Conservation (phyloP, 2,888 invertebrate genomes). For the Tortrix viridana region DNA sequence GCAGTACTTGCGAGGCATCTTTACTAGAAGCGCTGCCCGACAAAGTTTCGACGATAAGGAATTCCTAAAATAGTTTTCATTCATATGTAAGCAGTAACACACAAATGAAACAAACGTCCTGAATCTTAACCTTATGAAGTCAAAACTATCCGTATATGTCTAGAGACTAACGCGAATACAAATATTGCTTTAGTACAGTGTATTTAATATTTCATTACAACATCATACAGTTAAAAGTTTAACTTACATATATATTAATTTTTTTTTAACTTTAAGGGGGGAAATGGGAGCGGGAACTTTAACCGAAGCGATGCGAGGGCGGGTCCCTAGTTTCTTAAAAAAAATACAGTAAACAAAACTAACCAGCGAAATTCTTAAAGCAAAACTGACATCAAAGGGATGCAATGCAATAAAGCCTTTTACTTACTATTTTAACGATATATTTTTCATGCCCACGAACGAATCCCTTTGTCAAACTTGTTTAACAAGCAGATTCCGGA, state of each 20-base stretch:
- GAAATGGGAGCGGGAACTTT: no score
- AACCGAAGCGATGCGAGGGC: no score
- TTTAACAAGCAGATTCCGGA: slow-evolving; percentile 38
- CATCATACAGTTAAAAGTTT: no score
- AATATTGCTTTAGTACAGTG: no score
- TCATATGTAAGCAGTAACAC: no score
- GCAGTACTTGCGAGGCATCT: slow-evolving; percentile 8
- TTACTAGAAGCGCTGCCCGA: slow-evolving; percentile 1
- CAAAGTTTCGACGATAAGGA: neutral
- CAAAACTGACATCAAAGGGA: slow-evolving; percentile 49
- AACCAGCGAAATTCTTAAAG: slow-evolving; percentile 48
- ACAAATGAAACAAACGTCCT: no score
- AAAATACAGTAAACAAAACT: slow-evolving; percentile 24
- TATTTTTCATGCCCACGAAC: slow-evolving; percentile 47
- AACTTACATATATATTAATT: no score
- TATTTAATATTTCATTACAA: no score
- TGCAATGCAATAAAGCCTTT: slow-evolving; percentile 52
- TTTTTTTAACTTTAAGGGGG: no score
- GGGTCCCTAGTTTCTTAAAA: neutral
- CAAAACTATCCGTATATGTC: no score
- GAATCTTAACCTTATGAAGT: no score
- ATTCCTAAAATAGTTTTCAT: neutral
- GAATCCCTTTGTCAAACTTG: slow-evolving; percentile 44
- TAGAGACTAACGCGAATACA: no score
- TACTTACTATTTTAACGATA: slow-evolving; percentile 49